A percentile compares a stretch with the other conserved stretches of the same genome.
Evolutionary conservation across 2,888 invertebrate species (phyloP).

Genomic region (Phengaris alcon): DNA sequence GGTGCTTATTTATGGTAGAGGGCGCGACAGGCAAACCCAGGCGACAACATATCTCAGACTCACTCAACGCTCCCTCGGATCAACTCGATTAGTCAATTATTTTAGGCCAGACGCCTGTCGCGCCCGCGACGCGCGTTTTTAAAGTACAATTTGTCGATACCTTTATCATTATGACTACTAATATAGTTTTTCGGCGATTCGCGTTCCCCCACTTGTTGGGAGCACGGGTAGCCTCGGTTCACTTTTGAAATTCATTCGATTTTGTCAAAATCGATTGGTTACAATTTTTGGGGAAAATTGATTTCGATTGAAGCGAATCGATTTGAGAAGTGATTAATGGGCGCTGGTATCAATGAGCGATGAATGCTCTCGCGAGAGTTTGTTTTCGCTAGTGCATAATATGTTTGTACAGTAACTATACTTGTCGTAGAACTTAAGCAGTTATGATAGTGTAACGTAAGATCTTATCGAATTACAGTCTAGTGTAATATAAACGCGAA

Average conservation of each 20-base stretch:
- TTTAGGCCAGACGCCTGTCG: slow-evolving; percentile 40
- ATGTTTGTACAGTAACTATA: slow-evolving; percentile 78
- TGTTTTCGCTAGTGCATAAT: slow-evolving; percentile 59
- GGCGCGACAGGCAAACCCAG: slow-evolving; percentile 37
- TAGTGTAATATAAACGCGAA: slow-evolving; percentile 73
- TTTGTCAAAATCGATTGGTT: slow-evolving; percentile 12
- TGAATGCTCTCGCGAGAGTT: slow-evolving; percentile 37
- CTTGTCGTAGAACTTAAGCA: slow-evolving; percentile 75
- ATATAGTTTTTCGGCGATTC: slow-evolving; percentile 50
- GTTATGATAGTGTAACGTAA: slow-evolving; percentile 76
- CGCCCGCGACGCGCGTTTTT: slow-evolving; percentile 48
- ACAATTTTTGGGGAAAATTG: slow-evolving; percentile 2
- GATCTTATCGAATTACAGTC: slow-evolving; percentile 78
- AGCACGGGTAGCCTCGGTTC: slow-evolving; percentile 32
- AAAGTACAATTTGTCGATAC: slow-evolving; percentile 63
- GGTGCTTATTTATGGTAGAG: slow-evolving; percentile 56
- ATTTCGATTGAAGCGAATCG: not conserved
- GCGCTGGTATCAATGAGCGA: slow-evolving; percentile 22
- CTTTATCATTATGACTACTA: slow-evolving; percentile 53
- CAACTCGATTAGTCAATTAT: slow-evolving; percentile 42
- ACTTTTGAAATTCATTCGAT: slow-evolving; percentile 4
- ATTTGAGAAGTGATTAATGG: not conserved
- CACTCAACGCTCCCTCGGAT: slow-evolving; percentile 27
- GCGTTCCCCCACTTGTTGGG: slow-evolving; percentile 42
- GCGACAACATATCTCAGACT: slow-evolving; percentile 25